phyloP scores from a whole-genome alignment of 1,140 invertebrate species.

The Andricus grossulariae region DNA sequence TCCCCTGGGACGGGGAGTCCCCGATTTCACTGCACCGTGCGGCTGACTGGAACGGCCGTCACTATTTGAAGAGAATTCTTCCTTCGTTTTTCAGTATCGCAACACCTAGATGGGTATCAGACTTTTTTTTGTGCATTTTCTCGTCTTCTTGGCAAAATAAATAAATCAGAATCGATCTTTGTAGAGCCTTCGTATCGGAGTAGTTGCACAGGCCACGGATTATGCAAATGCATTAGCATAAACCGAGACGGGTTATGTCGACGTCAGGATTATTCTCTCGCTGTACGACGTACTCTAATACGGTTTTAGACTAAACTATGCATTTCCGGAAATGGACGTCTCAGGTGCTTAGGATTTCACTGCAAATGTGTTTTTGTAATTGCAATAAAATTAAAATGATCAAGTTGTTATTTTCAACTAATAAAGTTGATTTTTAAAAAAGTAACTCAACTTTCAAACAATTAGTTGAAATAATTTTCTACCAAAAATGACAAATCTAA shows the following conservation, averaged over 20 bases:
- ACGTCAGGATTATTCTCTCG: slow-evolving; percentile 5
- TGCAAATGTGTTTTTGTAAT: not conserved
- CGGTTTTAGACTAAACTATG: not conserved
- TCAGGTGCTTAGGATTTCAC: not conserved
- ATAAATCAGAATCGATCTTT: not conserved
- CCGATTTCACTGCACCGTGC: too few relatives aligned
- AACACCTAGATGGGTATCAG: too few relatives aligned
- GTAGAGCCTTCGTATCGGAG: not conserved
- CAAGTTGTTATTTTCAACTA: too few relatives aligned
- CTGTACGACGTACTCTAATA: not conserved
- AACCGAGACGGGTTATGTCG: slow-evolving; percentile 14
- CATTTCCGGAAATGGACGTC: slow-evolving; percentile 1
- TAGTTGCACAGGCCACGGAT: not conserved
- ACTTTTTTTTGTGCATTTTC: not conserved
- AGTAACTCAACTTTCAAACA: too few relatives aligned
- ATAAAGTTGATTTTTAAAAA: too few relatives aligned
- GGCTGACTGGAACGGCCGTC: too few relatives aligned
- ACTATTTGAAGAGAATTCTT: too few relatives aligned
- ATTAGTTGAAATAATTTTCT: too few relatives aligned
- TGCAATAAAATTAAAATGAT: too few relatives aligned
- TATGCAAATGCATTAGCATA: slow-evolving; percentile 25
- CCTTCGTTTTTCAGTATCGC: too few relatives aligned
- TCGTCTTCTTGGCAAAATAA: not conserved
- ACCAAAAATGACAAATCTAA: too few relatives aligned
- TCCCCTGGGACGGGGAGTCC: too few relatives aligned